Base-by-base conservation (phyloP, 30 jellyfish, hydroid and myxozoan genomes). In the Hydra vulgaris region DNA sequence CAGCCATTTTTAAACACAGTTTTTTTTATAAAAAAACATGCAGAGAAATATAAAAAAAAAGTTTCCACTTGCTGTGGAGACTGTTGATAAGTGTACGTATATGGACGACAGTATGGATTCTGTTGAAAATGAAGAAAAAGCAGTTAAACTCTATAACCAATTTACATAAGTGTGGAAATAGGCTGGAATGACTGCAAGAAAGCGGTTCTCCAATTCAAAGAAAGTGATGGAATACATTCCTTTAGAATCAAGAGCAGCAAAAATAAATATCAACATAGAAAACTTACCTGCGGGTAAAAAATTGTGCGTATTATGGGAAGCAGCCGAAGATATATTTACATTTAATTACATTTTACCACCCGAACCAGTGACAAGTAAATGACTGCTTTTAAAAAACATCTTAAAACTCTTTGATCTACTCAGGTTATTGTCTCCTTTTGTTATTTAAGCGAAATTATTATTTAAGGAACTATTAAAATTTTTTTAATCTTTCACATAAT, bases 31-130 rank as follows among this genome's bases (percentile, higher is more conserved):
- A n/a, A n/a, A n/a, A n/a, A n/a, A n/a, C n/a, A n/a, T n/a, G n/a
- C n/a, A n/a, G 87, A 71, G 74, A 79, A 27, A n/a, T n/a, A n/a
- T 26, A 78, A 27, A 73, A 17, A 25, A 80, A 23, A 72, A 80
- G 61, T 80, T 23, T 74, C 84, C 88, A 70, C 74, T 80, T 73
- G 95, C 90, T 71, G 23, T 86, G 22, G 87, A 86, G 54, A 74
- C 85, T 16, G 84, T 76, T n/a, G 83, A 78, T 53, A 70, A 74
- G 85, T 87, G 81, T 26, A 82, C 95, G 17, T 54, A 82, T 79
- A 87, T 87, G 85, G 88, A 87, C 66, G 88, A 82, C 84, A 87
- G 84, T 18, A 66, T 82, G 88, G 94, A 82, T 82, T 87, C 92
- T 16, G 84, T 70, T 66, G 15, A 24, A 23, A 82, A 75, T 75